phyloP scores from a whole-genome alignment of 2,797 vertebrate species.

The Xenops minutus region DNA sequence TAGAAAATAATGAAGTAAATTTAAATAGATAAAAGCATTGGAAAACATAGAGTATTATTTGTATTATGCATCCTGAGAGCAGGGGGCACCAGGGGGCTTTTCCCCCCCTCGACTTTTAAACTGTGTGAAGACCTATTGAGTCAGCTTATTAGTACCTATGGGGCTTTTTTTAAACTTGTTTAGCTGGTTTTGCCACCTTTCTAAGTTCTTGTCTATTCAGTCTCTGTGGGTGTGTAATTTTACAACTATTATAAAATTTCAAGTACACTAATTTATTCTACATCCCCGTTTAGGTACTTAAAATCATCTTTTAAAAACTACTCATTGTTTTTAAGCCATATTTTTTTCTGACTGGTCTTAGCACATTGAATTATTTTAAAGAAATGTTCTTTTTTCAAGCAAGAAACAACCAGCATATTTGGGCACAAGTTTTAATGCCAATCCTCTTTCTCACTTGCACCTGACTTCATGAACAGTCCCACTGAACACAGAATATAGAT shows the following conservation, averaged over 20 bases:
- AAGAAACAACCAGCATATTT: not conserved
- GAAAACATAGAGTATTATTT: not conserved
- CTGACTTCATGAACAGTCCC: not conserved
- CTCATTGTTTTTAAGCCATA: not conserved
- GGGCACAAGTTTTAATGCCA: not conserved
- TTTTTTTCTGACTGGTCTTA: not conserved
- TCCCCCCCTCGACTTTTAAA: not conserved
- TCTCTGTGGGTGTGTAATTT: not conserved
- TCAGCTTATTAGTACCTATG: not conserved
- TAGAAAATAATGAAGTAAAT: not conserved
- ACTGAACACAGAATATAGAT: not conserved
- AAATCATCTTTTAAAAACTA: not conserved
- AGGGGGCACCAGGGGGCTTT: not conserved
- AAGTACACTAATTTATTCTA: not conserved
- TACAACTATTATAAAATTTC: not conserved
- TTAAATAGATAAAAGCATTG: not conserved
- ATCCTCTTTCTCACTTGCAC: not conserved
- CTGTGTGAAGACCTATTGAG: not conserved
- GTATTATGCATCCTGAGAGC: not conserved
- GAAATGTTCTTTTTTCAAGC: not conserved
- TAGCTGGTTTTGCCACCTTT: not conserved
- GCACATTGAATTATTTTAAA: not conserved
- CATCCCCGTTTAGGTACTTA: not conserved
- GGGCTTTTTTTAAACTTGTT: not conserved
- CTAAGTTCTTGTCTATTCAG: constrained; percentile 1